These are phyloP conservation scores for Microcebus tavaratra DNA, from an alignment of 2,113 vertebrate genomes.

Conservation along the genomic window DNA sequence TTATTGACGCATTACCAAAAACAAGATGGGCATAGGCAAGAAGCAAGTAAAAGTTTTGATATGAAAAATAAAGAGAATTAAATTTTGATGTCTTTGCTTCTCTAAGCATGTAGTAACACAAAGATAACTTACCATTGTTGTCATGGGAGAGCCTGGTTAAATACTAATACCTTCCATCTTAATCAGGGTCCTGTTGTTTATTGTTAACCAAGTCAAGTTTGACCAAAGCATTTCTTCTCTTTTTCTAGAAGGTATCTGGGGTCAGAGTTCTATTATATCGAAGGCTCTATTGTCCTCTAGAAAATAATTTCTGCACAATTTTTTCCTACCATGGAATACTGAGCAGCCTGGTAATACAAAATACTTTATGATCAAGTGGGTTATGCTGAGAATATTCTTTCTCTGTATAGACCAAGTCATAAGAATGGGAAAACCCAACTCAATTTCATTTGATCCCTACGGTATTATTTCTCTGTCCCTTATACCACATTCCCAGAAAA, in stretches of 20 bases:
- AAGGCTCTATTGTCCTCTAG: not conserved
- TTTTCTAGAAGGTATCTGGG: not conserved
- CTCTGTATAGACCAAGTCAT: not conserved
- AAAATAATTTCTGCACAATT: not conserved
- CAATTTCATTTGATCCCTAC: not conserved
- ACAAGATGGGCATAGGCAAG: not conserved
- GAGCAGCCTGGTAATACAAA: not conserved
- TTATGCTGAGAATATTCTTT: not conserved
- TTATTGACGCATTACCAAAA: not conserved
- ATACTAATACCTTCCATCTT: constrained; percentile 15
- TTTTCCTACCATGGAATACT: not conserved
- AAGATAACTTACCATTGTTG: not conserved
- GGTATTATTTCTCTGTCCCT: not conserved
- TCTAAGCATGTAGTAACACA: not conserved
- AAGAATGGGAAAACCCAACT: not conserved
- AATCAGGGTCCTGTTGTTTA: not conserved
- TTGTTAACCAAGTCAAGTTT: not conserved
- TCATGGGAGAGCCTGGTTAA: not conserved
- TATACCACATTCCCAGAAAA: not conserved
- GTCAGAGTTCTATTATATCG: not conserved
- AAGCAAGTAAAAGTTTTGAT: not conserved
- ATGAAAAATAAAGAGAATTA: not conserved
- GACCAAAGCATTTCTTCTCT: not conserved
- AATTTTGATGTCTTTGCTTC: not conserved
- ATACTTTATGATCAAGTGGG: not conserved